A percentile compares a stretch with the other conserved stretches of the same genome.
Evolutionary conservation across 2,888 invertebrate genomes (phyloP).

Genomic region (Acleris sparsana): DNA sequence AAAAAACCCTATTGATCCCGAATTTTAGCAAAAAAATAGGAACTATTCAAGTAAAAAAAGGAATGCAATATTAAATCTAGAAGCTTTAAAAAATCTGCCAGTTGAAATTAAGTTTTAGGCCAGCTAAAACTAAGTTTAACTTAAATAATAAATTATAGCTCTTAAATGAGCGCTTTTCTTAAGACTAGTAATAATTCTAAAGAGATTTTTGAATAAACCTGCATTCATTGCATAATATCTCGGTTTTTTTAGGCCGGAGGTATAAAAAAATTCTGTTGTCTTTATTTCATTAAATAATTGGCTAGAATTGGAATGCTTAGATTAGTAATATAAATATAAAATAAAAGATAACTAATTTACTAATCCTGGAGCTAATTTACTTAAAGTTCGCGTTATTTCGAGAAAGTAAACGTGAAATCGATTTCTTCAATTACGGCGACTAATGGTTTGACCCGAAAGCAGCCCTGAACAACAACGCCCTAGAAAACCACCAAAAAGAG

Average conservation of each 20-base stretch:
- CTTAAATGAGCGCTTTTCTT: slow-evolving; percentile 5
- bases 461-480: no score
- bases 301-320: slow-evolving; percentile 9
- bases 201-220: slow-evolving; percentile 15
- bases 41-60: background rate
- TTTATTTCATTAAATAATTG: background rate
- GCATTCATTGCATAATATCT: slow-evolving; percentile 2
- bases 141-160: slow-evolving; percentile 22
- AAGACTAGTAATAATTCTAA: slow-evolving; percentile 12
- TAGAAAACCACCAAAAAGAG: no score
- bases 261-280: background rate
- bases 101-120: slow-evolving; percentile 45
- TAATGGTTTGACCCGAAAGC: no score
- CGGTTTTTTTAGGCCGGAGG: slow-evolving; percentile 10
- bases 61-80: slow-evolving; percentile 1
- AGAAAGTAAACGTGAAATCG: no score
- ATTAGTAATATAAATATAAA: slow-evolving; percentile 1
- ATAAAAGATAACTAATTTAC: no score
- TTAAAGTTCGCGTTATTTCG: no score
- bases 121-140: slow-evolving; percentile 47
- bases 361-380: no score
- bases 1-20: slow-evolving; percentile 17
- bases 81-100: slow-evolving; percentile 22
- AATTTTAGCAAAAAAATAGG: slow-evolving; percentile 5
- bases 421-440: no score